Base-by-base conservation (phyloP, 2,888 invertebrate species). In the Latrodectus hesperus region DNA sequence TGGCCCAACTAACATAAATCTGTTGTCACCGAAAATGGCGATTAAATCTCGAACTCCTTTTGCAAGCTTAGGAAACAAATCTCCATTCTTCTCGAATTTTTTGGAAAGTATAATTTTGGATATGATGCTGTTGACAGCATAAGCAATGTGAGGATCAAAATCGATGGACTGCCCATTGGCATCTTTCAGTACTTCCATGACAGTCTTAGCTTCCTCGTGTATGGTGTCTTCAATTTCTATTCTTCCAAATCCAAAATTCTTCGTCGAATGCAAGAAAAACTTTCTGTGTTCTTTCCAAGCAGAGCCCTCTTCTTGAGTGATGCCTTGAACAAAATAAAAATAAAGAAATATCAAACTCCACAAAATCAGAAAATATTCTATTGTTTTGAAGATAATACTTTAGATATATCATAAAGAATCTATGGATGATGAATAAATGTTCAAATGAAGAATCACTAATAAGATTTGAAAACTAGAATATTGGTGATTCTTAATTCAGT, bases 241-340 rank as follows among this genome's bases (percentile, higher is more conserved):
- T 38, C 78, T 88, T n/a, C 88, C 88, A 38, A 88, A 83, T 0
- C 91, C 91, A 53, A 95, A 94, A 83, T 94, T 93, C 88, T 94
- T 94, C 75, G 96, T 91, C 89, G 95, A 94, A 90, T 94, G 94
- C 89, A 95, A 92, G 0, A 95, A 94, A 90, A 96, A 95, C 90
- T 94, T 94, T 75, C 95, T 93, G 89, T 95, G 95, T 86, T 94
- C 94, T 73, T 93, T 93, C 95, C 95, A 96, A 38, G 94, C 90
- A 1, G 93, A 92, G 0, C 95, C 96, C 83, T 96, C 96, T 1
- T 94, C 93, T 90, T 95, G 95, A 4, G 95, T 94, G 22, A 96
- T 93, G 1, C 95, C 95, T 95, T 91, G 10, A 60, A 6, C 6
- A 38, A 38, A 38, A 38, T 38, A 3, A 38, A 38, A 22, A 22